These are phyloP conservation scores for Thamnophis sirtalis DNA, from an alignment of 2,113 vertebrate genomes.

Conservation along the genomic window DNA sequence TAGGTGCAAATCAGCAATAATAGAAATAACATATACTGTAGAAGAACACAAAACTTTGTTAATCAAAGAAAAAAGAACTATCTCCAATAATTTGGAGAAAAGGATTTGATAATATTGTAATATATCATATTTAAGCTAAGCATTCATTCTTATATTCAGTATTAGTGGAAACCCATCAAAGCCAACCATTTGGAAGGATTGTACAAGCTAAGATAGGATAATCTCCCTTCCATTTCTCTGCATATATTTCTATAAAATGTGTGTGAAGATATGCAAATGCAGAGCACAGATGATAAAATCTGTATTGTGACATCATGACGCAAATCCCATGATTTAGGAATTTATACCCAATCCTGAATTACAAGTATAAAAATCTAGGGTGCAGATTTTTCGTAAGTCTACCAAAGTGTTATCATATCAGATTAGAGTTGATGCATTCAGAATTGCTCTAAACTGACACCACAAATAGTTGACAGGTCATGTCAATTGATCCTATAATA, in stretches of 20 bases:
- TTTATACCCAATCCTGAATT: not conserved
- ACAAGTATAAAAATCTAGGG: not conserved
- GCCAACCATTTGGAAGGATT: not conserved
- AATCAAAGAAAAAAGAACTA: not conserved
- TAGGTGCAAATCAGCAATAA: not conserved
- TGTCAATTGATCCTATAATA: not conserved
- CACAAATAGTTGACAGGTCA: not conserved
- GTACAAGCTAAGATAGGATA: not conserved
- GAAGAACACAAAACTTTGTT: not conserved
- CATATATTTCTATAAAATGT: not conserved
- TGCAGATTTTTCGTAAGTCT: not conserved
- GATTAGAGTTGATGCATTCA: not conserved
- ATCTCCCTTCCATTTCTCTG: not conserved
- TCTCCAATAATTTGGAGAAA: not conserved
- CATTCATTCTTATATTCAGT: not conserved
- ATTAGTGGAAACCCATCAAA: not conserved
- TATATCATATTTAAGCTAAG: not conserved
- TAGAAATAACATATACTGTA: not conserved
- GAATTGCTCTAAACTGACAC: not conserved
- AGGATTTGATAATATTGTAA: not conserved
- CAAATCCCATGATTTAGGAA: not conserved
- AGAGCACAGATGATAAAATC: not conserved
- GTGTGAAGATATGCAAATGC: not conserved
- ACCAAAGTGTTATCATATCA: not conserved
- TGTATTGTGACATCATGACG: not conserved